Evolutionary conservation across 2,888 invertebrate genomes (phyloP).

Genomic region (Euzetes globulus): DNA sequence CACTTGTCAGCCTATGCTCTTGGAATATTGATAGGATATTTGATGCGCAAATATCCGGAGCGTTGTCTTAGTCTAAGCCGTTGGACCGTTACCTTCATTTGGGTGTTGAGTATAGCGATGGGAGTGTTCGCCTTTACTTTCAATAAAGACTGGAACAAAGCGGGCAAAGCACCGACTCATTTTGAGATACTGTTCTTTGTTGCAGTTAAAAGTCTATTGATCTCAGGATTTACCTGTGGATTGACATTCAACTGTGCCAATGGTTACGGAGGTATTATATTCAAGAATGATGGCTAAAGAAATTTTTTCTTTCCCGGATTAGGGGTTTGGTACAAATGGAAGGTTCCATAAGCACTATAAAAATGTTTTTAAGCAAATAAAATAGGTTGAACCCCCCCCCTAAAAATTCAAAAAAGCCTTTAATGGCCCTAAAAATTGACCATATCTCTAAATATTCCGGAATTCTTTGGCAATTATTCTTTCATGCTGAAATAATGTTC

Average conservation of each 20-base stretch:
- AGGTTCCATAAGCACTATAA: no score
- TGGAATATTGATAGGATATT: background rate
- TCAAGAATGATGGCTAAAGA: no score
- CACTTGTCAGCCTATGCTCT: background rate
- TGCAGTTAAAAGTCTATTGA: background rate
- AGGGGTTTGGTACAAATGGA: no score
- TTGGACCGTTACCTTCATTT: background rate
- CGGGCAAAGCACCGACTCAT: background rate
- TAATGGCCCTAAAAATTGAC: no score
- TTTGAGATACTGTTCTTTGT: background rate
- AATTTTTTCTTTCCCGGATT: no score
- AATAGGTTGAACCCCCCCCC: no score
- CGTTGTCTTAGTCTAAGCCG: background rate
- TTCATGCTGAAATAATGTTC: no score
- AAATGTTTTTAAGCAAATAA: no score
- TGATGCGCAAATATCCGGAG: background rate
- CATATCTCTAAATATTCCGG: no score
- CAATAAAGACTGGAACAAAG: background rate
- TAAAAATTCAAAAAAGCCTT: no score
- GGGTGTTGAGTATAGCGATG: background rate
- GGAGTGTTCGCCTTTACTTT: background rate
- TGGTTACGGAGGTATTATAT: background rate
- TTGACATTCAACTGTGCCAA: background rate
- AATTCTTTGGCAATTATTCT: no score
- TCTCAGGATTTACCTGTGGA: background rate